Evolutionary conservation across 2,113 vertebrate species (phyloP).

Genomic region (Diglossa brunneiventris): DNA sequence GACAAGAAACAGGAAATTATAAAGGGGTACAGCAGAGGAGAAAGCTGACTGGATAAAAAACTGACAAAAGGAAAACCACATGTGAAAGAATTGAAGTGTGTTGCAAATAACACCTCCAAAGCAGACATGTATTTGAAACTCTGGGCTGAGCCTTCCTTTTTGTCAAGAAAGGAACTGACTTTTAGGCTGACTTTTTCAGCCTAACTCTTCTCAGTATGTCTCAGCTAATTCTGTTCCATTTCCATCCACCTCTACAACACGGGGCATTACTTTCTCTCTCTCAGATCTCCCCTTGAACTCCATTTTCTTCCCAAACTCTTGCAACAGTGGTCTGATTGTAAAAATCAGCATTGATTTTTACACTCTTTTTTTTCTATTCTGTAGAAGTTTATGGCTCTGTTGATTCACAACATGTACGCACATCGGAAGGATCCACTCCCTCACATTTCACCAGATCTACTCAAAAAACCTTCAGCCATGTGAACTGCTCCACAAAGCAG

Average conservation of each 20-base stretch:
- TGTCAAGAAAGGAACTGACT: background rate
- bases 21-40: background rate
- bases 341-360: background rate
- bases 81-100: background rate
- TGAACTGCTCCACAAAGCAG: background rate
- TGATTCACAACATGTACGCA: background rate
- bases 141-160: background rate
- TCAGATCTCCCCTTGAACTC: background rate
- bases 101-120: background rate
- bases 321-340: background rate
- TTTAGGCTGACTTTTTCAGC: background rate
- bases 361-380: background rate
- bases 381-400: background rate
- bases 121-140: background rate
- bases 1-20: background rate
- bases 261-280: background rate
- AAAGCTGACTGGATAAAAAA: background rate
- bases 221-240: background rate
- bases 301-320: background rate
- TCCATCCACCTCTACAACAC: background rate
- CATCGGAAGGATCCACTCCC: background rate
- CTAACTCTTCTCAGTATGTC: background rate
- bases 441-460: background rate
- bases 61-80: background rate
- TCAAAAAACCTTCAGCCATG: background rate